phyloP scores from a whole-genome alignment of 2,888 invertebrate genomes.

The Lypha dubia region DNA sequence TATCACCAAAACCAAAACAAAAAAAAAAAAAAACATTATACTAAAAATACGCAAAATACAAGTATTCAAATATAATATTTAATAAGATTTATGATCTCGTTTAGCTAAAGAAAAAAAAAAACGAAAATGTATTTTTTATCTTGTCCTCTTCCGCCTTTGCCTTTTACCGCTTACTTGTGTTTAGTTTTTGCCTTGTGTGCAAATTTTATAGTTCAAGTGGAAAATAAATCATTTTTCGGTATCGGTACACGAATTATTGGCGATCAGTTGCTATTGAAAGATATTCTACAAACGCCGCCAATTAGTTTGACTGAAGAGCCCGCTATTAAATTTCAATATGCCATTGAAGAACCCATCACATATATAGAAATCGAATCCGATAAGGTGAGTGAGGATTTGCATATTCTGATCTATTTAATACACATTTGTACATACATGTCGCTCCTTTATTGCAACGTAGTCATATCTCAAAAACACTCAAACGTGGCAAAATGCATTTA shows the following conservation, averaged over 20 bases:
- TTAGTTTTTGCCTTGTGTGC: conserved; percentile 50
- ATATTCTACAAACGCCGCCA: conserved; percentile 77
- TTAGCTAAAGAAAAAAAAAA: conserved; percentile 13
- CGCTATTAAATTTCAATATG: conserved; percentile 78
- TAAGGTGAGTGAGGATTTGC: conserved; percentile 77
- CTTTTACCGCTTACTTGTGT: conserved; percentile 52
- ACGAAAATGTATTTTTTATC: conserved; percentile 28
- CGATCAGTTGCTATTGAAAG: conserved; percentile 80
- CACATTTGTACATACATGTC: too few relatives aligned
- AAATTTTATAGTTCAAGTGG: conserved; percentile 53
- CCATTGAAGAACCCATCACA: conserved; percentile 78
- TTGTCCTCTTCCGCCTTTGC: conserved; percentile 18
- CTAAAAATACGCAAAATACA: neutral
- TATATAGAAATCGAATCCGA: conserved; percentile 79
- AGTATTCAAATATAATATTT: conserved; percentile 31
- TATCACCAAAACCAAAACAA: conserved; percentile 15
- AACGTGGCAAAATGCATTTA: too few relatives aligned
- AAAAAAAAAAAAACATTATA: neutral
- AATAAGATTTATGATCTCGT: conserved; percentile 44
- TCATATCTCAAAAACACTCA: too few relatives aligned
- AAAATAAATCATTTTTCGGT: conserved; percentile 73
- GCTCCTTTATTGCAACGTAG: too few relatives aligned
- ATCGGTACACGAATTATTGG: conserved; percentile 73
- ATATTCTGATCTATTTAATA: too few relatives aligned
- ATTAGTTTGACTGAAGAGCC: conserved; percentile 74